Percentiles rank a stretch among this genome's conserved stretches.
These are phyloP conservation scores for Aulostomus chinensis DNA, from an alignment of 2,797 vertebrate genomes.

Conservation along the genomic window DNA sequence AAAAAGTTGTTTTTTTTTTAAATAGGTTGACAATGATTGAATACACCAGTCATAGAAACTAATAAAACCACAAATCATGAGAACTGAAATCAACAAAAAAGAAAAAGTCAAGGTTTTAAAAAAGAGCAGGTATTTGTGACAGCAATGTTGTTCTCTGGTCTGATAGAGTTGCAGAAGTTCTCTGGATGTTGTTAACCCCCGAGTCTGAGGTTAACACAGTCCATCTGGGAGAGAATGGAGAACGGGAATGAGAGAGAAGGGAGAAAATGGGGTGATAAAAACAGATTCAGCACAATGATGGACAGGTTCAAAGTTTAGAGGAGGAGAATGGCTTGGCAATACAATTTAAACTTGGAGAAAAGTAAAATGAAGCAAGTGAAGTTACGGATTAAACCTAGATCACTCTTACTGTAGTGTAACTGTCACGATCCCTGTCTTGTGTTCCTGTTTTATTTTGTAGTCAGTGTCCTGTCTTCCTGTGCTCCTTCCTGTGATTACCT, in stretches of 20 bases:
- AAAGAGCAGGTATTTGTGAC: constrained; percentile 1
- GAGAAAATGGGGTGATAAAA: constrained; percentile 25
- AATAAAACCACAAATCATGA: neutral
- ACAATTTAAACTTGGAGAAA: constrained; percentile 47
- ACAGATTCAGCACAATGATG: constrained; percentile 23
- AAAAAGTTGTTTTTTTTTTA: too few species aligned
- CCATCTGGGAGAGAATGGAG: constrained; percentile 38
- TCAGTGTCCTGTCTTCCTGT: too few species aligned
- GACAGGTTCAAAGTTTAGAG: constrained; percentile 21
- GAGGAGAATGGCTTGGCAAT: constrained; percentile 28
- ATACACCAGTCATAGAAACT: neutral
- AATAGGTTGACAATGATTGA: too few species aligned
- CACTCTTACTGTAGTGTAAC: too few species aligned
- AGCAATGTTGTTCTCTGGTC: constrained; percentile 6
- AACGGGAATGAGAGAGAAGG: constrained; percentile 23
- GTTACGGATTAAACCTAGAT: too few species aligned
- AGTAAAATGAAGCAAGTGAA: constrained; percentile 12
- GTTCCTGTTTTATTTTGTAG: too few species aligned
- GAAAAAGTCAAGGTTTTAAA: neutral
- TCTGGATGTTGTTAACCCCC: constrained; percentile 58
- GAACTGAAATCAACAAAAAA: neutral
- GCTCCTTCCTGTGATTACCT: too few species aligned
- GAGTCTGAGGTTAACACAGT: constrained; percentile 42
- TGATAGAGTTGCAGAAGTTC: constrained; percentile 31
- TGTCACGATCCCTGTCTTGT: too few species aligned